These are phyloP conservation scores for Zygaena filipendulae DNA, from an alignment of 2,888 invertebrate genomes.

Conservation along the genomic window DNA sequence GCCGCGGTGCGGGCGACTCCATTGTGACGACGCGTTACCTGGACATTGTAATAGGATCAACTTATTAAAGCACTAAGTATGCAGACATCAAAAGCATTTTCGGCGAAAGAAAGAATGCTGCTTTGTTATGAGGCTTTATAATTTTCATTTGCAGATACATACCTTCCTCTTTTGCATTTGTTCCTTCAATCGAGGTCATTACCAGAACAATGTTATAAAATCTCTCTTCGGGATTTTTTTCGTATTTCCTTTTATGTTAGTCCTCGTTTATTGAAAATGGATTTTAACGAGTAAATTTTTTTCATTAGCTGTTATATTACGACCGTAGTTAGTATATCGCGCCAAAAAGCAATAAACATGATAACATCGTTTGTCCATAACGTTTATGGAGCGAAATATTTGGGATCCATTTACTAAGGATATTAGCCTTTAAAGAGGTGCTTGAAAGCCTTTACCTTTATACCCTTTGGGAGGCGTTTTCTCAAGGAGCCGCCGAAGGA, in stretches of 20 bases:
- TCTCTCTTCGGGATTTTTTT: no score
- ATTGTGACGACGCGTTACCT: slow-evolving; percentile 56
- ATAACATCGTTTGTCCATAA: slow-evolving; percentile 45
- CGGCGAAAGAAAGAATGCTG: slow-evolving; percentile 43
- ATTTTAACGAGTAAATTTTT: no score
- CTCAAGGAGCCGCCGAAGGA: slow-evolving; percentile 55
- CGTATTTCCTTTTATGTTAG: no score
- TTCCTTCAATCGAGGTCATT: slow-evolving; percentile 14
- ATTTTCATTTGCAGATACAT: slow-evolving; percentile 24
- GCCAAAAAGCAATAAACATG: no score
- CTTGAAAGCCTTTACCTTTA: slow-evolving; percentile 61
- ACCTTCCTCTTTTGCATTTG: slow-evolving; percentile 8
- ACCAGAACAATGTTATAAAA: no score
- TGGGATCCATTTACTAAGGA: slow-evolving; percentile 61
- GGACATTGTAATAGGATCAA: slow-evolving; percentile 69
- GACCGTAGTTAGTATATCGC: no score
- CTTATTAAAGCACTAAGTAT: slow-evolving; percentile 67
- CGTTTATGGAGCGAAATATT: slow-evolving; percentile 55
- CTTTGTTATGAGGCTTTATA: slow-evolving; percentile 52
- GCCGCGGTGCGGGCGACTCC: slow-evolving; percentile 42
- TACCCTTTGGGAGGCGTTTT: slow-evolving; percentile 54
- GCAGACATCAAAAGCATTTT: slow-evolving; percentile 62
- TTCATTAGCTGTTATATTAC: no score
- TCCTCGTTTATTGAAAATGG: no score
- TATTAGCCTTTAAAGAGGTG: slow-evolving; percentile 67